Evolutionary conservation across 2,888 invertebrate genomes (phyloP).

Genomic region (Dasypogon diadema): DNA sequence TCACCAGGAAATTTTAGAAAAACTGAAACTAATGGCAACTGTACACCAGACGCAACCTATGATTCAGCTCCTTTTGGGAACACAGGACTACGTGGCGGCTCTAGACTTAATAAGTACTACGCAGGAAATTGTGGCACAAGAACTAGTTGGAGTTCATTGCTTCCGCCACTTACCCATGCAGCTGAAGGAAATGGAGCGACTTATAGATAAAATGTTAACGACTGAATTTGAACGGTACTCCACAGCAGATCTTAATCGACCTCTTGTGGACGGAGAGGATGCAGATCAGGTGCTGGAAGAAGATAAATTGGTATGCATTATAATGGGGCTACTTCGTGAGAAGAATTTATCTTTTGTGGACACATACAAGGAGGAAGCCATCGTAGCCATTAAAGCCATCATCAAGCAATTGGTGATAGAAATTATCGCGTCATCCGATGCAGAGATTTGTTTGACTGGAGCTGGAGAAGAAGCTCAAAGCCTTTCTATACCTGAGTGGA

Average conservation of each 20-base stretch:
- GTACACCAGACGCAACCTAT: conserved; percentile 98
- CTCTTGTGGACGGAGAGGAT: conserved; percentile 72
- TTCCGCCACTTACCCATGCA: conserved; percentile 97
- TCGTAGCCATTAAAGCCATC: conserved; percentile 87
- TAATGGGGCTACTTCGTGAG: conserved; percentile 89
- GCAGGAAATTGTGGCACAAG: conserved; percentile 91
- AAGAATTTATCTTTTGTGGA: conserved; percentile 91
- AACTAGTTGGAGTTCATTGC: conserved; percentile 92
- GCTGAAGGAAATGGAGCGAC: conserved; percentile 92
- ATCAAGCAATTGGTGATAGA: conserved; percentile 92
- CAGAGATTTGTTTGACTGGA: conserved; percentile 72
- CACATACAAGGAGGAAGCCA: conserved; percentile 88
- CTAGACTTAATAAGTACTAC: conserved; percentile 96
- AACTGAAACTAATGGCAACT: conserved; percentile 91
- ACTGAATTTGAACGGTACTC: conserved; percentile 95
- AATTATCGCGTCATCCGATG: conserved; percentile 72
- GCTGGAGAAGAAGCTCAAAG: conserved; percentile 69
- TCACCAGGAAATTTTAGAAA: conserved; percentile 76
- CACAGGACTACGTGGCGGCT: conserved; percentile 97
- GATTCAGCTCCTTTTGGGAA: conserved; percentile 92
- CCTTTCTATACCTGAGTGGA: conserved; percentile 78
- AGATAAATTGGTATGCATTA: conserved; percentile 88
- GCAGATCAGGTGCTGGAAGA: conserved; percentile 75
- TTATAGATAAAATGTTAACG: conserved; percentile 96
- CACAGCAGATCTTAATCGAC: conserved; percentile 90